Evolutionary conservation across 2,888 invertebrate species (phyloP), one percentile per base, ranked within the genome.

Genomic region (Polylopha cassiicola): DNA sequence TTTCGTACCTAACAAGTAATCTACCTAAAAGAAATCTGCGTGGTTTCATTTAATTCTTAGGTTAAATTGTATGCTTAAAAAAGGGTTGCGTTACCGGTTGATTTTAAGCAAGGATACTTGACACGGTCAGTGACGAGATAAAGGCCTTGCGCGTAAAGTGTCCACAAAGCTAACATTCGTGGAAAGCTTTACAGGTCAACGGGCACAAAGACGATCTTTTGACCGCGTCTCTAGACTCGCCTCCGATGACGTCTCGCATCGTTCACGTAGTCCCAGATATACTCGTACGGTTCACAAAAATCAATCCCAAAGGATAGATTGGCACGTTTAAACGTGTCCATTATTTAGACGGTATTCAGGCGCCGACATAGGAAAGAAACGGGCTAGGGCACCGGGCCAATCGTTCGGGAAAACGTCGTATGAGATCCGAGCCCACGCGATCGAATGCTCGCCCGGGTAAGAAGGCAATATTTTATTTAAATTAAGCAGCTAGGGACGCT

Each of bases 251-350:
- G 62, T 62, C 61, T 61, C 69, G 73, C 69, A 58, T 67, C 65
- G 61, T 55, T 59, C 66, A 67, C 64, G 69, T 70, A 69, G 61
- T 69, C 65, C 68, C 68, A 72, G 71, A 70, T n/a, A n/a, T n/a
- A n/a, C n/a, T n/a, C 59, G 69, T 68, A 72, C 63, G 69, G 64
- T 60, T 69, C 68, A 58, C 62, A 63, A 68, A 36, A 78, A 79
- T 75, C 76, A 77, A 80, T 79, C 72, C 70, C 63, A 51, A 55
- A 61, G 65, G 65, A 64, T 58, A 61, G 62, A 71, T 69, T 59
- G 69, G 64, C 65, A 54, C 64, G 64, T 67, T 74, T 67, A 72
- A 74, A 72, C 75, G 72, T 74, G 74, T 73, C 71, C 67, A 73
- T 77, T 79, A 79, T 77, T 77, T 73, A 77, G 65, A 56, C 58